Evolutionary conservation across 2,888 invertebrate species (phyloP), one percentile per base, ranked within the genome.

Genomic region (Dryocosmus kuriphilus): DNA sequence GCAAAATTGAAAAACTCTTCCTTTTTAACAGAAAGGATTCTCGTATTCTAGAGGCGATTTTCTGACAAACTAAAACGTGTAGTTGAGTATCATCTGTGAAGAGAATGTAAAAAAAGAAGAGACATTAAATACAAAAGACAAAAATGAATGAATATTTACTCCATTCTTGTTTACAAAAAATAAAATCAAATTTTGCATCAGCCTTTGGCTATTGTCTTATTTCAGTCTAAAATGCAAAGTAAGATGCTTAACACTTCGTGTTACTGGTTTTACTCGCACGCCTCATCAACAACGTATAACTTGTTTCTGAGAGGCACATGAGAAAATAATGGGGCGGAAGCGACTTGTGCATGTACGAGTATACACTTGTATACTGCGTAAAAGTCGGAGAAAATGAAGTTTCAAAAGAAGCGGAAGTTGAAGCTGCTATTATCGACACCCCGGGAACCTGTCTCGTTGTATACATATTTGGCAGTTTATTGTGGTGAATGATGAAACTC

Each of bases 331-430:
- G 8, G 67, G 24, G 41, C 67, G 46, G 46, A 67, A 67, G 46
- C 27, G 46, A 67, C 27, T 67, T 67, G 27, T 67, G 46, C 38
- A 67, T 8, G n/a, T n/a, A 51, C n/a, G 9, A n/a, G n/a, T n/a
- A 51, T 41, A 41, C n/a, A 67, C 41, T 30, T 16, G 5, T 41
- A 41, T 6, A 46, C 41, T 30, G 38, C 19, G 27, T 46, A 67
- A 46, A 46, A 46, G 46, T 27, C 67, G 41, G 67, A 46, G 67
- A 67, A 67, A 67, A 67, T 67, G 27, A 67, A 67, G 46, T 67
- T 41, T 67, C 67, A 24, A 65, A 65, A 65, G 65, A 16, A 65
- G 41, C 65, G 65, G 65, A 65, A 65, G 65, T 65, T 41, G 41
- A 41, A 67, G 27, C 19, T 27, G 46, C 67, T 67, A 67, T 41